Percentiles rank a stretch among this genome's conserved stretches.
Conservation (phyloP, 2,113 vertebrate species). For the Calyptommatus sinebrachiatus region DNA sequence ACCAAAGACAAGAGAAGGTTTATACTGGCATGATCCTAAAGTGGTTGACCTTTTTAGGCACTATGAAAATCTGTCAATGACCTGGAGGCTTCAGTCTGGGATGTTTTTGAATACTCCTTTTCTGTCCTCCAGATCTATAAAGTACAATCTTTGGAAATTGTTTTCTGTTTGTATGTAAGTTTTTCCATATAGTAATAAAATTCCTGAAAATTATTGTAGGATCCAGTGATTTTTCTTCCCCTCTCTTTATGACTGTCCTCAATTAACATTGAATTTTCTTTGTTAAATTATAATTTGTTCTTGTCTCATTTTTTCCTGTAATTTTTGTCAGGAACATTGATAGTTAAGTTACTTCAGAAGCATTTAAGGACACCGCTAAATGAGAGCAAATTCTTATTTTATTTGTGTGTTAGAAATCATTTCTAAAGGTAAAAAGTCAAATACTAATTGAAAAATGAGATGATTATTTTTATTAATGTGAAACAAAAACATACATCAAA, state of each 20-base stretch:
- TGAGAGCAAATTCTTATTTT: not conserved
- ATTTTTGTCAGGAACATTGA: too few species aligned
- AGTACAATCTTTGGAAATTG: conserved; percentile 30
- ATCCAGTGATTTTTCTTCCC: conserved; percentile 4
- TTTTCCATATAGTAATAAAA: conserved; percentile 45
- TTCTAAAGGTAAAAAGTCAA: not conserved
- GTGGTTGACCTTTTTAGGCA: not conserved
- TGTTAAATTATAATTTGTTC: rapidly evolving
- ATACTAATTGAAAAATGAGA: not conserved
- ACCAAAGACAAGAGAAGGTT: conserved; percentile 1
- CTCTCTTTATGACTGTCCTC: not conserved
- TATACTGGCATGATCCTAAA: not conserved
- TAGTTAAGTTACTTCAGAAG: not conserved
- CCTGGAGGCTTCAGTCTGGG: conserved; percentile 30
- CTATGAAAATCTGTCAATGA: not conserved
- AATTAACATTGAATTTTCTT: not conserved
- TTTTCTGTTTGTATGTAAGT: conserved; percentile 51
- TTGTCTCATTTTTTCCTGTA: not conserved
- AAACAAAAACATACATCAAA: too few species aligned
- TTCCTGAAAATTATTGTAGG: not conserved
- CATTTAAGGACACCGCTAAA: not conserved
- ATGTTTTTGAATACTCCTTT: not conserved
- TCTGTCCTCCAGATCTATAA: conserved; percentile 34
- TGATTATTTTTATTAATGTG: too few species aligned
- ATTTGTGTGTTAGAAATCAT: not conserved